Percentiles rank a stretch among this genome's conserved stretches.
phyloP scores from a whole-genome alignment of 1,140 invertebrate genomes.

The Sycophila sp. region DNA sequence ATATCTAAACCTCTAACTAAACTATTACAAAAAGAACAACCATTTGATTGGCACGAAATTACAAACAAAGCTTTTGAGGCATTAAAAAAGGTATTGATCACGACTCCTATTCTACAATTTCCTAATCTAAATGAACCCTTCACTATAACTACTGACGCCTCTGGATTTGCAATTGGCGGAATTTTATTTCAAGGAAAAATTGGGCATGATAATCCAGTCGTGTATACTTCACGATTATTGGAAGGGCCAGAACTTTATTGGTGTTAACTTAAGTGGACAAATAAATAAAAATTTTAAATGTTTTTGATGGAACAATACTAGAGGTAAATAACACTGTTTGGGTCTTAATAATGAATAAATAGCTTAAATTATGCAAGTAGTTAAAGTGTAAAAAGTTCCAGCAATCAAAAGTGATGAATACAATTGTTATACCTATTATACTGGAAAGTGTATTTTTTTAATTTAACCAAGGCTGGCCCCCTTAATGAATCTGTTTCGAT shows the following conservation, averaged over 20 bases:
- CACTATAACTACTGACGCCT: conserved; percentile 47
- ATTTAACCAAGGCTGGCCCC: no score
- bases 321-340: no score
- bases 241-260: not conserved
- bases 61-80: conserved; percentile 38
- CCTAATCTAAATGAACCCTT: conserved; percentile 5
- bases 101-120: not conserved
- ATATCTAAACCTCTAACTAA: not conserved
- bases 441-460: no score
- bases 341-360: no score
- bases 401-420: no score
- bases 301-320: no score
- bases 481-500: no score
- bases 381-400: no score
- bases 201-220: conserved; percentile 45
- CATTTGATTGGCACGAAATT: not conserved
- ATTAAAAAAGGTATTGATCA: conserved; percentile 24
- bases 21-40: not conserved
- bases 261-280: no score
- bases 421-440: no score
- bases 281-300: no score
- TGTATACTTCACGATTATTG: conserved; percentile 41
- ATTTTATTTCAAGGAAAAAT: conserved; percentile 47
- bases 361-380: no score
- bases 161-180: conserved; percentile 45